These are phyloP conservation scores for Meliscaeva auricollis DNA, from an alignment of 2,888 invertebrate genomes.

Conservation along the genomic window DNA sequence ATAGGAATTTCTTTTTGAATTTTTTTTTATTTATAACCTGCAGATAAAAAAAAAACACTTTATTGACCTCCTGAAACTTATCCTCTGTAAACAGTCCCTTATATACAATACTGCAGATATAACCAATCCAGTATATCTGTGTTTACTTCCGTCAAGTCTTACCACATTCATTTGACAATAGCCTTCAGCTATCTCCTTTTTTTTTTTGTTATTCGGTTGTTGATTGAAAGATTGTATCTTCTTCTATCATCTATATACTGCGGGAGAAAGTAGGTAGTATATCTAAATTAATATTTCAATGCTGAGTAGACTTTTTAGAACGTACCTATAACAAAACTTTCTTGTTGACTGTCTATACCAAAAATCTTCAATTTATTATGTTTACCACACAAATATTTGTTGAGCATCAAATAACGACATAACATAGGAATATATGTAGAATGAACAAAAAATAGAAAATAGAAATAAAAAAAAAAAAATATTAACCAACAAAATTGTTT, in stretches of 20 bases:
- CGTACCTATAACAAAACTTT: conserved; percentile 15
- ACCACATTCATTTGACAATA: conserved; percentile 17
- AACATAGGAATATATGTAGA: no score
- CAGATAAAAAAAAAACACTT: conserved; percentile 8
- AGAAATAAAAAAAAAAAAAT: conserved; percentile 10
- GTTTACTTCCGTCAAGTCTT: not conserved
- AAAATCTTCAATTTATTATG: conserved; percentile 60
- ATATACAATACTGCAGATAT: not conserved
- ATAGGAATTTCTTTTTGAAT: not conserved
- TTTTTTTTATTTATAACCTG: not conserved
- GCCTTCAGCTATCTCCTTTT: not conserved
- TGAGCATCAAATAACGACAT: conserved; percentile 40
- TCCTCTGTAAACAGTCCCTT: conserved; percentile 8
- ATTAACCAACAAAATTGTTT: conserved; percentile 53
- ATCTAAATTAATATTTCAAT: conserved; percentile 40
- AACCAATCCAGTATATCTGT: not conserved
- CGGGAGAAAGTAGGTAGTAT: not conserved
- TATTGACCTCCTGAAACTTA: conserved; percentile 6
- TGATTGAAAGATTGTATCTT: conserved; percentile 13
- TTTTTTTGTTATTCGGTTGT: not conserved
- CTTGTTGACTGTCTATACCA: conserved; percentile 17
- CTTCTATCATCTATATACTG: not conserved
- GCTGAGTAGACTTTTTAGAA: not conserved
- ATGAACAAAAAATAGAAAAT: conserved; percentile 13
- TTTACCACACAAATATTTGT: conserved; percentile 62